Conservation (phyloP, 2,888 invertebrate species). For the Pogonocherus hispidulus region DNA sequence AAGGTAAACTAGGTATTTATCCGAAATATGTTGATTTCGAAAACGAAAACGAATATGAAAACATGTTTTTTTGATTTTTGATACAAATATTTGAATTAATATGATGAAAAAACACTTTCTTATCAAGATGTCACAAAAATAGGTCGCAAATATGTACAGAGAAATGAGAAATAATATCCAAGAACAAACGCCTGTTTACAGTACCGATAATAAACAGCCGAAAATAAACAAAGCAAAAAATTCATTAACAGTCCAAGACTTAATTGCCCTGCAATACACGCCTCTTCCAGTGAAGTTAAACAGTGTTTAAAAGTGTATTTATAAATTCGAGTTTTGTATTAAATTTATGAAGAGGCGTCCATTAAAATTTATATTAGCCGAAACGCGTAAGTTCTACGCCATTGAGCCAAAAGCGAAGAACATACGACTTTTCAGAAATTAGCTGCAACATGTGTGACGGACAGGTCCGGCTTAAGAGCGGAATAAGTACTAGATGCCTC, state of each 20-base stretch:
- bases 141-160: neutral
- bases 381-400: slow-evolving; percentile 26
- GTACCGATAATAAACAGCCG: neutral
- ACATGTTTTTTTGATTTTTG: too few relatives aligned
- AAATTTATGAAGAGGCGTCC: slow-evolving; percentile 33
- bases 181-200: neutral
- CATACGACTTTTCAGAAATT: slow-evolving; percentile 57
- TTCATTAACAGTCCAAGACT: neutral
- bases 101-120: too few relatives aligned
- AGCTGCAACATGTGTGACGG: slow-evolving; percentile 59
- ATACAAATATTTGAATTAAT: too few relatives aligned
- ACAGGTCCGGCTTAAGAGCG: slow-evolving; percentile 32
- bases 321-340: slow-evolving; percentile 17
- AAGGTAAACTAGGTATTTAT: too few relatives aligned
- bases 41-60: too few relatives aligned
- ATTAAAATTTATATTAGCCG: slow-evolving; percentile 39
- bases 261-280: slow-evolving; percentile 6
- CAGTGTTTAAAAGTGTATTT: slow-evolving; percentile 11
- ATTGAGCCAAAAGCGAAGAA: slow-evolving; percentile 29
- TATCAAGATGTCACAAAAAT: neutral
- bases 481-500: neutral
- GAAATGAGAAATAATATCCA: neutral
- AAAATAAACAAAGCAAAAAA: neutral
- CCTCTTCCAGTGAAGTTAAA: neutral
- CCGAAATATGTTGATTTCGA: too few relatives aligned